Conservation (phyloP, 1,140 invertebrate species). For the Hermetia illucens region DNA sequence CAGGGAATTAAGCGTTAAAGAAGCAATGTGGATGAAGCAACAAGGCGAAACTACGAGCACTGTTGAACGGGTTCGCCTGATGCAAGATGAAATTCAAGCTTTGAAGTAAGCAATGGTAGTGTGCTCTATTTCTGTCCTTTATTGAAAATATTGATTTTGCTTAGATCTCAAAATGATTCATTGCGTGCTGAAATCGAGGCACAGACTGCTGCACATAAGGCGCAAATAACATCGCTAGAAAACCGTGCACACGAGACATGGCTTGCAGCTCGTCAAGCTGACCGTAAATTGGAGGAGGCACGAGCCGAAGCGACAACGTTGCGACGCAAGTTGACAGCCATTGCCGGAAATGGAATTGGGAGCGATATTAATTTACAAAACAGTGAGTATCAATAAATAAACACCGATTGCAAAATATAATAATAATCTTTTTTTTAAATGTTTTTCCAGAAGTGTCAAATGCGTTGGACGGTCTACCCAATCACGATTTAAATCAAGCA, state of each 20-base stretch:
- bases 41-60: slow-evolving; percentile 68
- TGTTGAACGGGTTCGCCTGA: slow-evolving; percentile 55
- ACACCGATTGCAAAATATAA: background rate
- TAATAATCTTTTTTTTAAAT: background rate
- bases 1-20: slow-evolving; percentile 64
- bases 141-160: slow-evolving; percentile 1
- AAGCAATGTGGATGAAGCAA: slow-evolving; percentile 67
- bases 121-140: background rate
- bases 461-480: slow-evolving; percentile 6
- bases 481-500: slow-evolving; percentile 13
- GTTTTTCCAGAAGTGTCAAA: background rate
- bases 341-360: slow-evolving; percentile 11
- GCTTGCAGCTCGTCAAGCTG: slow-evolving; percentile 56
- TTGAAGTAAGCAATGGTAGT: slow-evolving; percentile 45
- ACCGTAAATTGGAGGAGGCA: slow-evolving; percentile 60
- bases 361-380: slow-evolving; percentile 10
- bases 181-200: slow-evolving; percentile 64
- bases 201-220: slow-evolving; percentile 61
- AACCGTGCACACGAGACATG: slow-evolving; percentile 65
- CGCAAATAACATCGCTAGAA: slow-evolving; percentile 55
- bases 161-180: slow-evolving; percentile 52
- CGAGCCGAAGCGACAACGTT: slow-evolving; percentile 57
- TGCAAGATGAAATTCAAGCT: slow-evolving; percentile 67
- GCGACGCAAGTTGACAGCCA: slow-evolving; percentile 49
- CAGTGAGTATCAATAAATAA: slow-evolving; percentile 11